A percentile compares a stretch with the other conserved stretches of the same genome.
These are phyloP conservation scores for Oreochromis grahami DNA, from an alignment of 2,797 vertebrate genomes.

Conservation along the genomic window DNA sequence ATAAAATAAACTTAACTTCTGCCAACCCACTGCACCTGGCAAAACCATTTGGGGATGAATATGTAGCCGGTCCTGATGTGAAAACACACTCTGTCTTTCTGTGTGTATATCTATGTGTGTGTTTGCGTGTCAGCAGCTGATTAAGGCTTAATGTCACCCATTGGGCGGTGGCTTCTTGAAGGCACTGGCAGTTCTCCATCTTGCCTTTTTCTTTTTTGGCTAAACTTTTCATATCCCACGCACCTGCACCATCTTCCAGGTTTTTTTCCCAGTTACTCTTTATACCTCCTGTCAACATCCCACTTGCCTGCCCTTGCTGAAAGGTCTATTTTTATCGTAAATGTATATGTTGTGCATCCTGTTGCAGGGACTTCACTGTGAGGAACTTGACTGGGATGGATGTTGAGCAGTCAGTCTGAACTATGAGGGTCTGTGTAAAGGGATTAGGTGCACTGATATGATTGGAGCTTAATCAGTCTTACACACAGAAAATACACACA, in stretches of 20 bases:
- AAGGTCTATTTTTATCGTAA: neutral
- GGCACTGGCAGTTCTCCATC: neutral
- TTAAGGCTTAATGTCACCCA: neutral
- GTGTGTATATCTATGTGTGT: neutral
- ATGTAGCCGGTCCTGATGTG: conserved; percentile 4
- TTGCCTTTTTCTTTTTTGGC: neutral
- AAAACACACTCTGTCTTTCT: neutral
- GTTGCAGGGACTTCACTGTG: neutral
- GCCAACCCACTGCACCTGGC: conserved; percentile 25
- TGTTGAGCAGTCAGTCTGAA: conserved; percentile 10
- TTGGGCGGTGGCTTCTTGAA: neutral
- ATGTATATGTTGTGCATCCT: neutral
- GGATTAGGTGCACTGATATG: conserved; percentile 44
- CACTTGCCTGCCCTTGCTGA: neutral
- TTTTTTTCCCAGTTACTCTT: neutral
- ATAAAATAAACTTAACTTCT: conserved; percentile 1
- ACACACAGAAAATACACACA: conserved; percentile 33
- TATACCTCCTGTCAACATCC: neutral
- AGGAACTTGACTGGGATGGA: neutral
- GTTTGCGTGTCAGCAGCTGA: neutral
- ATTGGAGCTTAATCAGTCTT: conserved; percentile 21
- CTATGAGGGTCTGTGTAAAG: conserved; percentile 19
- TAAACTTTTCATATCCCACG: neutral
- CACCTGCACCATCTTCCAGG: neutral
- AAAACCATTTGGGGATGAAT: conserved; percentile 23